A percentile compares a stretch with the other conserved stretches of the same genome.
Conservation (phyloP, 2,888 invertebrate species). For the Eugnorisma glareosa region DNA sequence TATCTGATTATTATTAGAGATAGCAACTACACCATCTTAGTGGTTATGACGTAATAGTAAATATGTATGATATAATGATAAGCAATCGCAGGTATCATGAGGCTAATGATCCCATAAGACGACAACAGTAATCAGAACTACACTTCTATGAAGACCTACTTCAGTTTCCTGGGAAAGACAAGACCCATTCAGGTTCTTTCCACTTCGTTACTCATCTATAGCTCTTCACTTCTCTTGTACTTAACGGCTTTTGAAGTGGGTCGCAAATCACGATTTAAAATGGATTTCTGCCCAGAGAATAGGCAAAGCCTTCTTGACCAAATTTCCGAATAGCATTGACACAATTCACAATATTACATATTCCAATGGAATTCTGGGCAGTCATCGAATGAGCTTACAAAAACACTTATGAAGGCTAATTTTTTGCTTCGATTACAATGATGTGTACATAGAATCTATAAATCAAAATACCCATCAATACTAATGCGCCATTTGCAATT, state of each 20-base stretch:
- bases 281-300: background rate
- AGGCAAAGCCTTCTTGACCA: background rate
- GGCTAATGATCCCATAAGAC: slow-evolving; percentile 32
- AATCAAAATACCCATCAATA: slow-evolving; percentile 30
- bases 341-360: background rate
- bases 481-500: slow-evolving; percentile 43
- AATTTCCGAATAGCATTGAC: background rate
- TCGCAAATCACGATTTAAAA: background rate
- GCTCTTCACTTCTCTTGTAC: background rate
- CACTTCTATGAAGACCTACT: background rate
- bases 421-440: background rate
- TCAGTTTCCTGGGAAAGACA: slow-evolving; percentile 8
- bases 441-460: background rate
- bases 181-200: background rate
- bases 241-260: background rate
- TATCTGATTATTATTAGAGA: no score
- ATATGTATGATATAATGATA: no score
- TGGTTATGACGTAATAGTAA: slow-evolving; percentile 34
- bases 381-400: background rate
- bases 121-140: slow-evolving; percentile 4
- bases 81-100: slow-evolving; percentile 30
- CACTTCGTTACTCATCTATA: background rate
- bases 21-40: no score
- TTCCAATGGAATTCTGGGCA: background rate
- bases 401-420: background rate